Conservation (phyloP, 2,888 invertebrate genomes). For the Sminthurinus aureus region DNA sequence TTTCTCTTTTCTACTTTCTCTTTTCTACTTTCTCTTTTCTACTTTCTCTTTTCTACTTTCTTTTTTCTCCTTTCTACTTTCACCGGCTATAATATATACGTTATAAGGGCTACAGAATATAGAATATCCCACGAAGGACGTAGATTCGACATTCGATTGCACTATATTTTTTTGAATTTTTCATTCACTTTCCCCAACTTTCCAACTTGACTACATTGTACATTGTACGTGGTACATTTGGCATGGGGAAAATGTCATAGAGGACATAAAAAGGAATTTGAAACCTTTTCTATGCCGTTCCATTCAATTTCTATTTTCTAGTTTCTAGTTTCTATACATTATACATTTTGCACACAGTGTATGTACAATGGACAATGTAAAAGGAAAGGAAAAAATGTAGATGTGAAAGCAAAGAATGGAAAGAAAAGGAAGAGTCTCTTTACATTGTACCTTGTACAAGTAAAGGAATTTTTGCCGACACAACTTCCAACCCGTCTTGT, state of each 20-base stretch:
- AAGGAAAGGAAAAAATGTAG: neutral
- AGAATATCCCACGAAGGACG: too few relatives aligned
- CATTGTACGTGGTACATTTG: neutral
- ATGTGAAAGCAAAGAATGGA: neutral
- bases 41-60: too few relatives aligned
- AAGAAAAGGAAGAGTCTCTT: neutral
- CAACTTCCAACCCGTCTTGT: neutral
- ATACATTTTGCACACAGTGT: neutral
- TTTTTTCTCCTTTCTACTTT: too few relatives aligned
- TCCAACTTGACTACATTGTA: too few relatives aligned
- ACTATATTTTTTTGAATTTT: too few relatives aligned
- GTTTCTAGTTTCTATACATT: neutral
- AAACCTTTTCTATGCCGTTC: constrained; percentile 12
- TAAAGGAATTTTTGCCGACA: too few relatives aligned
- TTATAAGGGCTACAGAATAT: too few relatives aligned
- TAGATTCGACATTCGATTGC: neutral
- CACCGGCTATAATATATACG: too few relatives aligned
- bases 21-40: too few relatives aligned
- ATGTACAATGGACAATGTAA: neutral
- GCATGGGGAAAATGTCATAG: neutral
- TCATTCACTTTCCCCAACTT: too few relatives aligned
- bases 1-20: too few relatives aligned
- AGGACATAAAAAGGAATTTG: constrained; percentile 30
- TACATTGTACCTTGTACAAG: neutral
- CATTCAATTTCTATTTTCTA: neutral